Base-by-base conservation (phyloP, 2,888 invertebrate species). In the Chrysolina oricalcia region DNA sequence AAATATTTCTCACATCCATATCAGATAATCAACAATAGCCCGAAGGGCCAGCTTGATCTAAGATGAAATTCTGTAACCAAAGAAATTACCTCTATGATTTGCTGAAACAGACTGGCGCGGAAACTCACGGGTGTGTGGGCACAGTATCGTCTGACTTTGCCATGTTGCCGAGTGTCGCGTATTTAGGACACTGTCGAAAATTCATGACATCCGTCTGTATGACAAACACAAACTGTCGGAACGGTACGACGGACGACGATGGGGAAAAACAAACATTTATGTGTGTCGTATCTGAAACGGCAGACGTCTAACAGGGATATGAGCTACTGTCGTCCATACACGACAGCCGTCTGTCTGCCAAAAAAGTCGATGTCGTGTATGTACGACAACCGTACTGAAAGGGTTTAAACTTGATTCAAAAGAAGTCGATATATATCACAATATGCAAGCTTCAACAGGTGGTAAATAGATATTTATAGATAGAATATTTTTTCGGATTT, bases 331-430 rank as follows among this genome's bases (percentile, higher is more conserved):
- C 35, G 1, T 23, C 63, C 27, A 63, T 63, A 63, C 23, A 63
- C 63, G 63, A 63, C 15, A 63, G 35, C 63, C 63, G 63, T 63
- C 63, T 27, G 63, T 35, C 63, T 63, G 63, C 63, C 63, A 19
- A 63, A 63, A 63, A 21, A 35, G 63, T 63, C n/a, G 63, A 23
- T 63, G 63, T 27, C 63, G 35, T n/a, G 63, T 63, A 63, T 63
- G 63, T 63, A 63, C 27, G 35, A 63, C 27, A n/a, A n/a, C n/a
- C n/a, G n/a, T n/a, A n/a, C n/a, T n/a, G n/a, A n/a, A n/a, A n/a
- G n/a, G n/a, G n/a, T n/a, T n/a, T n/a, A n/a, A n/a, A 3, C 35
- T 27, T 27, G 27, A 27, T 27, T 27, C 2, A 27, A 35, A 35
- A 35, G 3, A 35, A 35, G 35, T 8, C 8, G 35, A 8, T 35